Base-by-base conservation (phyloP, 2,797 vertebrate species). In the Carcharodon carcharias region DNA sequence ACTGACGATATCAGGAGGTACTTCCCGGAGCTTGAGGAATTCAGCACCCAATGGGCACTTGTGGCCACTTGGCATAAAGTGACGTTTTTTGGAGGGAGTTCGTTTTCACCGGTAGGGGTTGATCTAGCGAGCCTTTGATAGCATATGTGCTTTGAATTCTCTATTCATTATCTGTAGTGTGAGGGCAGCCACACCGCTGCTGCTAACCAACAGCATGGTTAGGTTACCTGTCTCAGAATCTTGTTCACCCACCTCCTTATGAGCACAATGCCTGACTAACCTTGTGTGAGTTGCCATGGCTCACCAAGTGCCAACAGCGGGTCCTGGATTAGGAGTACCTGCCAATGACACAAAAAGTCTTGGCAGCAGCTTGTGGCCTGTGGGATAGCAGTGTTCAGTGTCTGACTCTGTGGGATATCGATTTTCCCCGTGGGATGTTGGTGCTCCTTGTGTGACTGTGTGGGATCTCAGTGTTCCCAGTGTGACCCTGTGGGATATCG, bases 61-160 rank as follows among this genome's bases (percentile, higher is more conserved):
- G 96, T 99, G 0, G 98, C 98, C 77, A 99, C 99, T 0, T 99
- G 99, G 99, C 97, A 99, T 96, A 97, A 97, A 92, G 99, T 99
- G 96, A 99, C 99, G 85, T 99, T 99, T 98, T 99, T 99, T 56
- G 99, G 99, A 97, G 99, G 99, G 97, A 99, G 97, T 96, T 97
- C 98, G 0, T 97, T 97, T 96, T 99, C 99, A 3, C 99, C 99
- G 6, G 99, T 99, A 98, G 98, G 73, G 98, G 21, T 58, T 95
- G 61, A 85, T 65, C 80, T 65, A 50, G n/a, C 5, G 31, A 95
- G 54, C 26, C 94, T 95, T 54, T 95, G 40, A 54, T 58, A 6
- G 16, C 21, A n/a, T 28, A 28, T 12, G 35, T 26, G 5, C 16
- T 45, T 56, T 80, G 71, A 40, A 82, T n/a, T 96, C 26, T 87